A percentile compares a stretch with the other conserved stretches of the same genome.
Evolutionary conservation across 35 echinoderm and acorn worm species (phyloP).

Genomic region (Lytechinus variegatus): DNA sequence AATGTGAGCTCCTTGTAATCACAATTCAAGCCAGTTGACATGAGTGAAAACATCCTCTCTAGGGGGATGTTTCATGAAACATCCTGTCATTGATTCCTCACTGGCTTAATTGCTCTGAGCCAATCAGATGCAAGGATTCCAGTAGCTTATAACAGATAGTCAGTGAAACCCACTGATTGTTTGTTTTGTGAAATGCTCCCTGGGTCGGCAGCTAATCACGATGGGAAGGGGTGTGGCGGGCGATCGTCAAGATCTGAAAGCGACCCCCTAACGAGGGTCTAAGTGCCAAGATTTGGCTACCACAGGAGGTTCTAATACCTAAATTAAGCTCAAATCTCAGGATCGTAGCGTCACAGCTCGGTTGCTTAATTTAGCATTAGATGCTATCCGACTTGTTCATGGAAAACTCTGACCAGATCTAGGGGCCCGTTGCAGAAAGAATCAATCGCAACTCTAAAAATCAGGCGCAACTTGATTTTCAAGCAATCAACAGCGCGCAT

Average conservation of each 20-base stretch:
- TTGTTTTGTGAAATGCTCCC: too few species aligned
- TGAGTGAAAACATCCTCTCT: constrained; percentile 22
- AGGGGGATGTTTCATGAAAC: background rate
- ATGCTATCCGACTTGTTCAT: background rate
- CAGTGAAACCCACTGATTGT: too few species aligned
- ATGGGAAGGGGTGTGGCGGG: constrained; percentile 26
- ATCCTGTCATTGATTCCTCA: too few species aligned
- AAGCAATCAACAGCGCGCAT: too few species aligned
- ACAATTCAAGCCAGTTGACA: background rate
- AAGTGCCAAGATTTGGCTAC: background rate
- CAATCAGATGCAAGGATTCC: too few species aligned
- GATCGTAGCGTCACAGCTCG: background rate
- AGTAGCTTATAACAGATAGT: too few species aligned
- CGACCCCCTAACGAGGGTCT: constrained; percentile 12
- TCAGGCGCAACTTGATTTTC: too few species aligned
- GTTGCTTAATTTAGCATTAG: background rate
- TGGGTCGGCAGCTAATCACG: background rate
- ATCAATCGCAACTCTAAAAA: too few species aligned
- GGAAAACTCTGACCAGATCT: background rate
- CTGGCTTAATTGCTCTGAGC: too few species aligned
- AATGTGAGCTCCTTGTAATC: background rate
- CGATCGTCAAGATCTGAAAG: background rate
- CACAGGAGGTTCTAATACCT: background rate
- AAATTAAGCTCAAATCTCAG: background rate
- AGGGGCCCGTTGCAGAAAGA: too few species aligned